A percentile compares a stretch with the other conserved stretches of the same genome.
phyloP scores from a whole-genome alignment of 1,140 invertebrate species.

The Lamellibrachia luymesi region DNA sequence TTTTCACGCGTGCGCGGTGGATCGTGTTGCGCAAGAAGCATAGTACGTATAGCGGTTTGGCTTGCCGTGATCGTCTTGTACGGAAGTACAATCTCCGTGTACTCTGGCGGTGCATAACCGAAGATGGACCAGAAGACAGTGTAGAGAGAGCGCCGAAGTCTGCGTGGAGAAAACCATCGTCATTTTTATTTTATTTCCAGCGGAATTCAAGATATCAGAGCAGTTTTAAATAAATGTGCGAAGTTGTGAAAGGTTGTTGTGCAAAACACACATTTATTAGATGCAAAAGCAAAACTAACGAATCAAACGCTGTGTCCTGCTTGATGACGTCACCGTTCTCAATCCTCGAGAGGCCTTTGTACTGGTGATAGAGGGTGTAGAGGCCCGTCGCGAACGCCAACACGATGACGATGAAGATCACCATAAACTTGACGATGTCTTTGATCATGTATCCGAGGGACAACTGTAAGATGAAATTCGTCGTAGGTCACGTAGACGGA shows the following conservation, averaged over 20 bases:
- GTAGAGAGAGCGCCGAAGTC: background rate
- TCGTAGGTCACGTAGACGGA: background rate
- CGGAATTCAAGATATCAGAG: background rate
- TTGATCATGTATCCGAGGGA: slow-evolving; percentile 13
- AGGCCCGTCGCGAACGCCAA: background rate
- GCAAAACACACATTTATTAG: background rate
- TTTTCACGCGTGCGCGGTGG: too few relatives aligned
- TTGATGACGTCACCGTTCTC: background rate
- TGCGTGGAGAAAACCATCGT: background rate
- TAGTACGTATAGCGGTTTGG: background rate
- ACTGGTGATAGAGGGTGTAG: background rate
- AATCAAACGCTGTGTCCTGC: background rate
- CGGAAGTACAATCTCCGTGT: background rate
- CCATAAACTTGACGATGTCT: slow-evolving; percentile 12
- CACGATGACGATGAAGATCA: slow-evolving; percentile 8
- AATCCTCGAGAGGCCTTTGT: background rate
- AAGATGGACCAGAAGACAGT: background rate
- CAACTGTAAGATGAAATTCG: background rate
- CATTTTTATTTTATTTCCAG: background rate
- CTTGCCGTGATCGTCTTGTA: background rate
- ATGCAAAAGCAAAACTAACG: background rate
- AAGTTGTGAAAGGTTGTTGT: too few relatives aligned
- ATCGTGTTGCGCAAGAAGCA: too few relatives aligned
- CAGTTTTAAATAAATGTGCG: background rate
- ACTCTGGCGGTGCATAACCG: background rate